These are phyloP conservation scores for Globia sparganii DNA, from an alignment of 2,888 invertebrate species.

Conservation along the genomic window DNA sequence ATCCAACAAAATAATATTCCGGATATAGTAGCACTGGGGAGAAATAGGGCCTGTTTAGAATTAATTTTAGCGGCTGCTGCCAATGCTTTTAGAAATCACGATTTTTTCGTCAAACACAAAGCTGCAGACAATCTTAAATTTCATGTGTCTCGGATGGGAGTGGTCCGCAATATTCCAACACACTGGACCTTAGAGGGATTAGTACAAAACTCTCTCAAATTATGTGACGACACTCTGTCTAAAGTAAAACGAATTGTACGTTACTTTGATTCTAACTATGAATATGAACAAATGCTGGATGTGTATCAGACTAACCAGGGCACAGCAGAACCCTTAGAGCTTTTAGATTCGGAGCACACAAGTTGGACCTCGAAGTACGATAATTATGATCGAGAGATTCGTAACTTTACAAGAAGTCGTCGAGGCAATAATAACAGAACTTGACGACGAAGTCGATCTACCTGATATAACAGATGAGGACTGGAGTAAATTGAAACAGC, in stretches of 20 bases:
- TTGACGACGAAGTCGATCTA: background rate
- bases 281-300: background rate
- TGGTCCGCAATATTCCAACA: too few relatives aligned
- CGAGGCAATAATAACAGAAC: background rate
- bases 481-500: conserved; percentile 16
- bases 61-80: too few relatives aligned
- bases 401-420: conserved; percentile 12
- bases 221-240: background rate
- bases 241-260: background rate
- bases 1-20: too few relatives aligned
- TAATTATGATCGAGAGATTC: conserved; percentile 37
- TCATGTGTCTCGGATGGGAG: too few relatives aligned
- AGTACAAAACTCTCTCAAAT: conserved; percentile 10
- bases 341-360: background rate
- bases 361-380: conserved; percentile 31
- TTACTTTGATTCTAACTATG: background rate
- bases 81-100: too few relatives aligned
- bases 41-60: too few relatives aligned
- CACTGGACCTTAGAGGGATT: too few relatives aligned
- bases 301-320: conserved; percentile 4
- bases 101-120: too few relatives aligned
- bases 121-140: too few relatives aligned
- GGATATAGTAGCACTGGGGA: too few relatives aligned
- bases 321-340: conserved; percentile 10
- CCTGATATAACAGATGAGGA: background rate